phyloP scores from a whole-genome alignment of 2,888 invertebrate genomes.

The Sphaerophoria rueppellii region DNA sequence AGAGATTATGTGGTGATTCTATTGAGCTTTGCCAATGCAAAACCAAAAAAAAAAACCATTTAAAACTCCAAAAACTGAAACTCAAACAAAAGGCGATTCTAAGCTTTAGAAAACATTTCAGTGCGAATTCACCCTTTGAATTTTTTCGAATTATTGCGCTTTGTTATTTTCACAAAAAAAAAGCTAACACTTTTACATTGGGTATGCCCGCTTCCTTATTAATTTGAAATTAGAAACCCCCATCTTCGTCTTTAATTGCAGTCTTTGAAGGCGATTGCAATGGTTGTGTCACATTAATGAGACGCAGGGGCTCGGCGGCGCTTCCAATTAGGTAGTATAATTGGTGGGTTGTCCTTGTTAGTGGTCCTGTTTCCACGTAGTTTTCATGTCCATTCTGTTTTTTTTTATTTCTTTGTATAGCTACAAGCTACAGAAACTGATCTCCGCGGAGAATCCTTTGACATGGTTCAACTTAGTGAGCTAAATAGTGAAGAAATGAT shows the following conservation, averaged over 20 bases:
- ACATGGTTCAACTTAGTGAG: slow-evolving; percentile 35
- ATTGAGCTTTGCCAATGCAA: too few relatives aligned
- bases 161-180: background rate
- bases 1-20: too few relatives aligned
- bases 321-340: slow-evolving; percentile 40
- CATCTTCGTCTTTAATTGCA: slow-evolving; percentile 58
- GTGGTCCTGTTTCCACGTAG: slow-evolving; percentile 2
- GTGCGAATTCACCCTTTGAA: too few relatives aligned
- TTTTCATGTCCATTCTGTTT: slow-evolving; percentile 35
- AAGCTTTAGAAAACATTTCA: too few relatives aligned
- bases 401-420: slow-evolving; percentile 10
- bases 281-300: slow-evolving; percentile 54
- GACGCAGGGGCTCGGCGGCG: slow-evolving; percentile 1
- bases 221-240: slow-evolving; percentile 44
- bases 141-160: too few relatives aligned
- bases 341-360: slow-evolving; percentile 49
- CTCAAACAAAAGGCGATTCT: too few relatives aligned
- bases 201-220: background rate
- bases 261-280: slow-evolving; percentile 38
- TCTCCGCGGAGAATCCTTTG: slow-evolving; percentile 9
- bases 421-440: background rate
- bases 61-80: too few relatives aligned
- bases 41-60: too few relatives aligned
- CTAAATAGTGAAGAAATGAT: slow-evolving; percentile 54
- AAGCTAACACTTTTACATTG: background rate